phyloP scores from a whole-genome alignment of 2,797 vertebrate species.

The Gallinago solitaria region DNA sequence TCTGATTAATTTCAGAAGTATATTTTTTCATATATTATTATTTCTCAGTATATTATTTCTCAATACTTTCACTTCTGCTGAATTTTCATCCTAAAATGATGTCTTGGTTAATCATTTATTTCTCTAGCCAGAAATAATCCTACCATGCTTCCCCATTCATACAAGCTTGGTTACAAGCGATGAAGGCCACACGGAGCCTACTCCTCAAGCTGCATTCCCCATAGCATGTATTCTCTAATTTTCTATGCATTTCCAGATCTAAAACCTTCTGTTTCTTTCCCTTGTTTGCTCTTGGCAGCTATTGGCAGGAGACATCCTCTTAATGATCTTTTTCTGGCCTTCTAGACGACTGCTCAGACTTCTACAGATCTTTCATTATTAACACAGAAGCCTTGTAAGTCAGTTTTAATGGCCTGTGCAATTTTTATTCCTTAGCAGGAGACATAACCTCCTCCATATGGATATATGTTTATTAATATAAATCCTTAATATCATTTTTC shows the following conservation, averaged over 20 bases:
- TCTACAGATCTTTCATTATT: constrained; percentile 64
- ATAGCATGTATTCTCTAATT: constrained; percentile 3
- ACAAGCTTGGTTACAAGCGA: neutral
- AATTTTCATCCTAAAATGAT: neutral
- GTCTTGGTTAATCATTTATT: neutral
- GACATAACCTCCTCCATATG: constrained; percentile 46
- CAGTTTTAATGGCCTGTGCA: constrained; percentile 54
- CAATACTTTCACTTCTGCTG: neutral
- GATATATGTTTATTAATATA: constrained; percentile 65
- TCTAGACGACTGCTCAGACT: constrained; percentile 51
- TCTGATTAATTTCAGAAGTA: neutral
- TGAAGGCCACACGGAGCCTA: neutral
- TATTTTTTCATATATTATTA: neutral
- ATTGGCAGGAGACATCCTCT: constrained; percentile 62
- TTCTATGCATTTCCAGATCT: constrained; percentile 45
- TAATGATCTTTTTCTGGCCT: constrained; percentile 70
- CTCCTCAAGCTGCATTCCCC: constrained; percentile 22
- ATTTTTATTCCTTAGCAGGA: constrained; percentile 54
- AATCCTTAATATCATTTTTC: constrained; percentile 48
- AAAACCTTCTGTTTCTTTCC: constrained; percentile 59
- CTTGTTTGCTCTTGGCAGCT: constrained; percentile 62
- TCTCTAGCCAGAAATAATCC: neutral
- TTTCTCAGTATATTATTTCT: neutral
- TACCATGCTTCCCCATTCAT: neutral
- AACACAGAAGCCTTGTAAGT: constrained; percentile 56